A percentile compares a stretch with the other conserved stretches of the same genome.
phyloP scores from a whole-genome alignment of 53 echinoderm and acorn worm genomes.

The Holothuria leucospilota region DNA sequence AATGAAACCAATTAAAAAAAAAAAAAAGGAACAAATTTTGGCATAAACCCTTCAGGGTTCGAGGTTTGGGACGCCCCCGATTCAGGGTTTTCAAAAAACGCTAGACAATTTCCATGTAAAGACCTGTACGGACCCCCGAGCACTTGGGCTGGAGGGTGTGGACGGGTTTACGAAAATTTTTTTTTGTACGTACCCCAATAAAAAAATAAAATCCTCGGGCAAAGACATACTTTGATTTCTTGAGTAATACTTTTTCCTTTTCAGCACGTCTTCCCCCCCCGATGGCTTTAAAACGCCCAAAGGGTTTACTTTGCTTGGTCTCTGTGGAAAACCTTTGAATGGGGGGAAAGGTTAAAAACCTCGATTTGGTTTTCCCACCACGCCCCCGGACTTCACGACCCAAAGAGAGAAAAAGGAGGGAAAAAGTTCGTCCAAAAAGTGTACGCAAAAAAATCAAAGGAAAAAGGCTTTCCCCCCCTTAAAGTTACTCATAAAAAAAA shows the following conservation, averaged over 20 bases:
- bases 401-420: constrained; percentile 66
- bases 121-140: no score
- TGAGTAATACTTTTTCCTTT: background rate
- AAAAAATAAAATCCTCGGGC: no score
- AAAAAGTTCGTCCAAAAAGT: constrained; percentile 67
- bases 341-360: constrained; percentile 74
- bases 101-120: no score
- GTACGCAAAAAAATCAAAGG: constrained; percentile 70
- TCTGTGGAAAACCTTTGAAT: constrained; percentile 95
- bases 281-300: constrained; percentile 80
- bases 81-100: no score
- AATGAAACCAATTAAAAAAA: no score
- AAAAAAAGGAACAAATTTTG: no score
- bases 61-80: no score
- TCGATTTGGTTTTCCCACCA: constrained; percentile 79
- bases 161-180: no score
- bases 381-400: constrained; percentile 89
- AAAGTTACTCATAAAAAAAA: no score
- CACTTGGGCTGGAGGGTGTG: no score
- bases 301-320: constrained; percentile 96
- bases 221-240: background rate
- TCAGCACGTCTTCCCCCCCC: constrained; percentile 70
- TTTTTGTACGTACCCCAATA: no score
- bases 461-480: constrained; percentile 76
- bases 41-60: no score